phyloP scores from a whole-genome alignment of 1,140 invertebrate genomes.

The Papilio polyxenes region DNA sequence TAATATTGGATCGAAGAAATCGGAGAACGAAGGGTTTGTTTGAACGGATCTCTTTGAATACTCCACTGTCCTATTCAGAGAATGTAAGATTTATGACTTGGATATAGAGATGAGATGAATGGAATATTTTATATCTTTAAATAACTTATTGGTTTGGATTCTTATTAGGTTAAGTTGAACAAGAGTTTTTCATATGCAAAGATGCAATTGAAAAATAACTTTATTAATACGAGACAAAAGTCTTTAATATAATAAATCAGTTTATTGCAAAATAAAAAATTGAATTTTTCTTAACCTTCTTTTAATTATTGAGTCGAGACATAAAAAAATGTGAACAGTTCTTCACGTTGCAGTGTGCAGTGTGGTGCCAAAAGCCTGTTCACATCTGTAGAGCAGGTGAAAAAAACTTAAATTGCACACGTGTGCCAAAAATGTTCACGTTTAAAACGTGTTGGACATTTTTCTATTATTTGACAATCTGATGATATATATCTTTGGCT shows the following conservation, averaged over 20 bases:
- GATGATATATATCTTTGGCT: not conserved
- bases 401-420: slow-evolving; percentile 19
- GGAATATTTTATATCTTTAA: not conserved
- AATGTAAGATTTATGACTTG: not conserved
- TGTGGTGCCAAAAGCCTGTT: slow-evolving; percentile 9
- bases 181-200: too few species aligned
- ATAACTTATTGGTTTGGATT: not conserved
- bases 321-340: not conserved
- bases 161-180: too few species aligned
- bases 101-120: not conserved
- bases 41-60: not conserved
- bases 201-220: too few species aligned
- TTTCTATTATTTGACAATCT: not conserved
- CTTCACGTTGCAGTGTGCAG: not conserved
- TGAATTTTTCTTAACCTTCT: not conserved
- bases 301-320: not conserved
- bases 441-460: not conserved
- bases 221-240: not conserved
- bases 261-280: not conserved
- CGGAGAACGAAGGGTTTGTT: slow-evolving; percentile 2
- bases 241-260: not conserved
- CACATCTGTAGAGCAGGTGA: slow-evolving; percentile 8
- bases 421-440: not conserved
- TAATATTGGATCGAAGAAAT: not conserved
- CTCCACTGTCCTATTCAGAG: not conserved